phyloP scores from a whole-genome alignment of 2,113 vertebrate genomes.

The Campylorhamphus procurvoides region DNA sequence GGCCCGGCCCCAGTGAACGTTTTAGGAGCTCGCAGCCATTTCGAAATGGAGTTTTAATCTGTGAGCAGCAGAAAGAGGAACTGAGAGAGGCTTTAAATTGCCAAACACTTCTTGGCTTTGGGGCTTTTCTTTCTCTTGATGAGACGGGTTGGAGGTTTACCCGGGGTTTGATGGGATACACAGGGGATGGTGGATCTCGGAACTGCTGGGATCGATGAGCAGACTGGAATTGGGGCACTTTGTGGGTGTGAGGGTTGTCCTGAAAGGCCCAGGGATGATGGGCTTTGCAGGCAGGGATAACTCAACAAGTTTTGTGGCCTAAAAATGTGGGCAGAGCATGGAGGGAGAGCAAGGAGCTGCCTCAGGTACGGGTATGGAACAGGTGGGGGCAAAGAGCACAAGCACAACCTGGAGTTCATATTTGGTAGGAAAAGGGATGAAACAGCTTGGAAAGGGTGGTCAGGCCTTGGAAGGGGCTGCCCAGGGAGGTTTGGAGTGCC shows the following conservation, averaged over 20 bases:
- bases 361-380: rapidly evolving
- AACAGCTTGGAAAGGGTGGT: background rate
- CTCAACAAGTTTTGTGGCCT: background rate
- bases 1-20: background rate
- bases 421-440: rapidly evolving
- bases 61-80: background rate
- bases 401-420: rapidly evolving
- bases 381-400: background rate
- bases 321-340: background rate
- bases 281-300: background rate
- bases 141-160: background rate
- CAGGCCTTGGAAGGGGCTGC: background rate
- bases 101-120: background rate
- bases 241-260: rapidly evolving
- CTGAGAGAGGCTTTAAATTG: background rate
- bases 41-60: constrained; percentile 14
- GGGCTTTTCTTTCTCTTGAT: background rate
- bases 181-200: background rate
- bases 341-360: background rate
- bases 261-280: background rate
- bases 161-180: rapidly evolving
- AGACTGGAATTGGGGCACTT: background rate
- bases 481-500: background rate
- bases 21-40: constrained; percentile 35
- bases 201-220: rapidly evolving